Conservation (phyloP, 2,113 vertebrate genomes). For the Ptilorrhoa leucosticta region DNA sequence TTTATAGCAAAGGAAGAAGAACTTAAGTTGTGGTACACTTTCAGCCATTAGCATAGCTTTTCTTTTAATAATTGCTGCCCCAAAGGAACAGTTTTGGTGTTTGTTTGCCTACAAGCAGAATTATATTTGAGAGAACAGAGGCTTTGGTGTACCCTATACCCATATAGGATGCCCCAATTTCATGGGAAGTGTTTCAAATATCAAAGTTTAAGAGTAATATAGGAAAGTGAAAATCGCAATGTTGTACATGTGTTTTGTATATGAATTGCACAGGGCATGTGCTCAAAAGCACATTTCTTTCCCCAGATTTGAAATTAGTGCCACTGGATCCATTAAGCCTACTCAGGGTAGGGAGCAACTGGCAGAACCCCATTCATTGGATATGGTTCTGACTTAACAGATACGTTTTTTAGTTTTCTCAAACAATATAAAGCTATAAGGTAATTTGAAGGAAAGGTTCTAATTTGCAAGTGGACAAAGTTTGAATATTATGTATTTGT, state of each 20-base stretch:
- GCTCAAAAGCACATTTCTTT: not conserved
- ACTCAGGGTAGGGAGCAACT: not conserved
- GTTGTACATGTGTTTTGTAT: not conserved
- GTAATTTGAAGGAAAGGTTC: not conserved
- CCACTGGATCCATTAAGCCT: not conserved
- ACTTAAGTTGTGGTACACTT: not conserved
- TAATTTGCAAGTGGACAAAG: not conserved
- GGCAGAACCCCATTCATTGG: not conserved
- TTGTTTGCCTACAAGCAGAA: not conserved
- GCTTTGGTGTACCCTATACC: not conserved
- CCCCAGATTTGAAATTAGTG: not conserved
- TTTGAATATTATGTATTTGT: not conserved
- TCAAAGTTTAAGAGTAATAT: not conserved
- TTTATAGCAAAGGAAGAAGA: slow-evolving; percentile 6
- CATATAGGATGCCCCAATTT: not conserved
- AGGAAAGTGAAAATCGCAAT: not conserved
- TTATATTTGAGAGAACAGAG: not conserved
- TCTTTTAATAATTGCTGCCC: not conserved
- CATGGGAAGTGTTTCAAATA: slow-evolving; percentile 4
- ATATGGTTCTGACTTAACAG: not conserved
- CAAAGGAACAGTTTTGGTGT: not conserved
- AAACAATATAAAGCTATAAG: not conserved
- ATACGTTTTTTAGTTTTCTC: not conserved
- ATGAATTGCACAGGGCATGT: not conserved
- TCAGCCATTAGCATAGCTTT: not conserved